These are phyloP conservation scores for Drosophila affinis DNA, from an alignment of 2,888 invertebrate species.

Conservation along the genomic window DNA sequence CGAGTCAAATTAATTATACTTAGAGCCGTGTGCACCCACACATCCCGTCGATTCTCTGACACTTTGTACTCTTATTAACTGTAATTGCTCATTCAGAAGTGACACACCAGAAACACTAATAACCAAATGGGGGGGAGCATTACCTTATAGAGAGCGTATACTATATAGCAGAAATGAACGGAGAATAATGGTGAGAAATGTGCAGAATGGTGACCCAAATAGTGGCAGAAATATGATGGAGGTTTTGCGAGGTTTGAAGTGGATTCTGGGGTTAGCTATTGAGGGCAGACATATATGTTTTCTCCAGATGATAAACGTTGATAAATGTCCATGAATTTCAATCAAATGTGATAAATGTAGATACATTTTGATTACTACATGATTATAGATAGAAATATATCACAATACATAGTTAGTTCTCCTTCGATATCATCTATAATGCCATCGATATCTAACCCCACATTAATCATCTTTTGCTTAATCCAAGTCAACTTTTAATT, in stretches of 20 bases:
- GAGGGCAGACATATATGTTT: too few species aligned
- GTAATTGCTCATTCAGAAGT: slow-evolving; percentile 66
- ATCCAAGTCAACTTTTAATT: not conserved
- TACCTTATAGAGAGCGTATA: slow-evolving; percentile 19
- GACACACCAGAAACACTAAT: slow-evolving; percentile 20
- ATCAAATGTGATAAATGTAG: too few species aligned
- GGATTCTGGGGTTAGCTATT: too few species aligned
- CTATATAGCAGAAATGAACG: not conserved
- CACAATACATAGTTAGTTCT: too few species aligned
- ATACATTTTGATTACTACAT: too few species aligned
- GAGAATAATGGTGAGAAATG: not conserved
- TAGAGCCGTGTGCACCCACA: slow-evolving; percentile 30
- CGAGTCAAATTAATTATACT: slow-evolving; percentile 71
- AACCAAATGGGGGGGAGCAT: slow-evolving; percentile 4
- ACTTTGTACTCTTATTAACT: slow-evolving; percentile 66
- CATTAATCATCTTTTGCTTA: not conserved
- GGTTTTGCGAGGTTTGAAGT: not conserved
- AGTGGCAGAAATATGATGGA: not conserved
- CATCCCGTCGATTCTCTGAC: slow-evolving; percentile 46
- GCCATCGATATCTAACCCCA: too few species aligned
- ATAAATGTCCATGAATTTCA: too few species aligned
- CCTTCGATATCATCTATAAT: too few species aligned
- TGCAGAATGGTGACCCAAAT: not conserved
- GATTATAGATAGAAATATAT: too few species aligned
- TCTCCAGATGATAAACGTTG: too few species aligned